These are phyloP conservation scores for Callinectes sapidus DNA, from an alignment of 2,888 invertebrate species.

Conservation along the genomic window DNA sequence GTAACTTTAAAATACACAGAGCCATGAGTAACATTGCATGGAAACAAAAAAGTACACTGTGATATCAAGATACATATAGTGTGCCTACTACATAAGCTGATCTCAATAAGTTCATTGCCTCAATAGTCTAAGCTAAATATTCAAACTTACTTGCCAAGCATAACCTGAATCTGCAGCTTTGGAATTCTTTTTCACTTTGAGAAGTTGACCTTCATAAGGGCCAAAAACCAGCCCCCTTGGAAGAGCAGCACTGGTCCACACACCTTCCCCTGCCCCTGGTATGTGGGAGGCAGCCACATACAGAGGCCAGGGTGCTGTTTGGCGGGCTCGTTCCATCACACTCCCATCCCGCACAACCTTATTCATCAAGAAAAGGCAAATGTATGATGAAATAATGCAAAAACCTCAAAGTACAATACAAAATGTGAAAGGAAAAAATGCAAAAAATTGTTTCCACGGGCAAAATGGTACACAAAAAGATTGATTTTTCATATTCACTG, in stretches of 20 bases:
- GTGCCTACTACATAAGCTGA: too few relatives aligned
- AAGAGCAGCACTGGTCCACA: conserved; percentile 74
- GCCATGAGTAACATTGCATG: neutral
- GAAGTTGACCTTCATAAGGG: conserved; percentile 75
- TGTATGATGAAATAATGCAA: neutral
- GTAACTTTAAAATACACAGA: neutral
- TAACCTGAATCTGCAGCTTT: conserved; percentile 33
- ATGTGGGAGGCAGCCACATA: conserved; percentile 74
- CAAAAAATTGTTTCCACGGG: neutral
- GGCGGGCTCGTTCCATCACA: conserved; percentile 73
- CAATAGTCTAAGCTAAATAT: neutral
- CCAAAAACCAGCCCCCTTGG: conserved; percentile 75
- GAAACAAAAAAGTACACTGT: too few relatives aligned
- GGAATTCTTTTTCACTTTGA: neutral
- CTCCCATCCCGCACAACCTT: conserved; percentile 54
- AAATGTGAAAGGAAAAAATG: neutral
- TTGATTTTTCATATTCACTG: neutral
- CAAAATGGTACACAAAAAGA: neutral
- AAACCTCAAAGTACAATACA: neutral
- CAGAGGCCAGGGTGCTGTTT: conserved; percentile 74
- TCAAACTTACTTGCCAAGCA: conserved; percentile 48
- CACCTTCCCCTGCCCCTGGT: conserved; percentile 75
- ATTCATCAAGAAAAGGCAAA: neutral
- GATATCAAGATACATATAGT: too few relatives aligned
- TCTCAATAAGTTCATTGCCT: neutral